phyloP scores from a whole-genome alignment of 1,140 invertebrate species.

The Cardiocondyla obscurior region DNA sequence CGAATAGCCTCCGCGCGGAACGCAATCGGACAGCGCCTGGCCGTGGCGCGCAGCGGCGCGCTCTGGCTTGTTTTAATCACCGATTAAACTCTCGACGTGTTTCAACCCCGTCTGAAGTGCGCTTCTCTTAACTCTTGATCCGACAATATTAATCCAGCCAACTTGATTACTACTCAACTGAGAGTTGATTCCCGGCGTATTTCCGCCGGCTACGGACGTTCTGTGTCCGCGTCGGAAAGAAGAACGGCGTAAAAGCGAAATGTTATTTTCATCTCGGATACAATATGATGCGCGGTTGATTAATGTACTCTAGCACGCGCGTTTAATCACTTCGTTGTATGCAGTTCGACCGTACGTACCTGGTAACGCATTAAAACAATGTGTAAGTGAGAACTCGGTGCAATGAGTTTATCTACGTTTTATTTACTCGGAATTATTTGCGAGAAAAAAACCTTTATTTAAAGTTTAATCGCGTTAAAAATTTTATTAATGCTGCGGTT shows the following conservation, averaged over 20 bases:
- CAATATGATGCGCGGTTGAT: conserved; percentile 15
- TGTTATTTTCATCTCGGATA: not conserved
- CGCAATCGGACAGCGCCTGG: conserved; percentile 8
- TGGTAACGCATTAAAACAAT: not conserved
- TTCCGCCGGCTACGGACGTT: not conserved
- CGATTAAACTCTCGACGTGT: conserved; percentile 3
- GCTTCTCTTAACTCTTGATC: conserved; percentile 23
- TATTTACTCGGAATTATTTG: no score
- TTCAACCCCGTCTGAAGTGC: conserved; percentile 2
- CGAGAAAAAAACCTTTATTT: no score
- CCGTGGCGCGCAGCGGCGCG: no score
- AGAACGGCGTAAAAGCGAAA: not conserved
- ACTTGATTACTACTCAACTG: conserved; percentile 1
- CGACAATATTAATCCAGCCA: conserved; percentile 31
- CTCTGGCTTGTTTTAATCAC: conserved; percentile 27
- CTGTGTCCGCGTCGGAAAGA: not conserved
- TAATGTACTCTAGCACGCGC: not conserved
- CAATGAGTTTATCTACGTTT: no score
- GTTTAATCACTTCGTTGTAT: not conserved
- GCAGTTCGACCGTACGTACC: not conserved
- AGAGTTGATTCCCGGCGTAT: conserved; percentile 7
- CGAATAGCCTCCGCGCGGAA: not conserved
- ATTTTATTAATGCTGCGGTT: no score
- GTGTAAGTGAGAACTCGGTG: conserved; percentile 12
- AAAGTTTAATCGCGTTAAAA: no score